These are phyloP conservation scores for Aphidius colemani DNA, from an alignment of 2,888 invertebrate genomes.

Conservation along the genomic window DNA sequence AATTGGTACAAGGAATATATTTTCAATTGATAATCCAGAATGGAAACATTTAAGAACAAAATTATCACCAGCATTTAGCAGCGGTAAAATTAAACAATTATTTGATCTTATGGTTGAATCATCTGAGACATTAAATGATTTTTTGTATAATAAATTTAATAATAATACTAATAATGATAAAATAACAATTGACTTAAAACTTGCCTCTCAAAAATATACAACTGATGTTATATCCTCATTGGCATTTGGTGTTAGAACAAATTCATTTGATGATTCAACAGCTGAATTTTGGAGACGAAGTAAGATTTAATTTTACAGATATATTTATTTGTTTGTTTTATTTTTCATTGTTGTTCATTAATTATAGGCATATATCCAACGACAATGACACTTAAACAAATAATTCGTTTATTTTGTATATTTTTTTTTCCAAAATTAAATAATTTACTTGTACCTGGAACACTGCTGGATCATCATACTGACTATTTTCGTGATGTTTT, in stretches of 20 bases:
- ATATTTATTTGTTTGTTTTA: neutral
- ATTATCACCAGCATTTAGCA: conserved; percentile 63
- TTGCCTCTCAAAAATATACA: conserved; percentile 38
- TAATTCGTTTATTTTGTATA: conserved; percentile 27
- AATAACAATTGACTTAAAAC: conserved; percentile 32
- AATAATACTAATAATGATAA: neutral
- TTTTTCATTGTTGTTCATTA: neutral
- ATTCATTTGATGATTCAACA: conserved; percentile 42
- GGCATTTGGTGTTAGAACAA: conserved; percentile 46
- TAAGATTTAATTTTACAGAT: conserved; percentile 23
- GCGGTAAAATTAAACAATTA: conserved; percentile 63
- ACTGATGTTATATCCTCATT: conserved; percentile 48
- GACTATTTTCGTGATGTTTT: conserved; percentile 48
- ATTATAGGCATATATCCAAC: conserved; percentile 29
- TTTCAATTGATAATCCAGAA: conserved; percentile 59
- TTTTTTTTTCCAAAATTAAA: conserved; percentile 46
- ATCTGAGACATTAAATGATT: conserved; percentile 40
- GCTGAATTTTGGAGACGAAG: conserved; percentile 42
- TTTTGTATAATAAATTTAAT: conserved; percentile 32
- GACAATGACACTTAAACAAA: conserved; percentile 12
- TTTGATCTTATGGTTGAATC: conserved; percentile 58
- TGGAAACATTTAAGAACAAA: conserved; percentile 62
- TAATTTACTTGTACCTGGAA: conserved; percentile 18
- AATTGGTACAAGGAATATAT: conserved; percentile 50
- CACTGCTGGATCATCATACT: conserved; percentile 35